A percentile compares a stretch with the other conserved stretches of the same genome.
Evolutionary conservation across 2,888 invertebrate genomes (phyloP).

Genomic region (Dynastes tityus): DNA sequence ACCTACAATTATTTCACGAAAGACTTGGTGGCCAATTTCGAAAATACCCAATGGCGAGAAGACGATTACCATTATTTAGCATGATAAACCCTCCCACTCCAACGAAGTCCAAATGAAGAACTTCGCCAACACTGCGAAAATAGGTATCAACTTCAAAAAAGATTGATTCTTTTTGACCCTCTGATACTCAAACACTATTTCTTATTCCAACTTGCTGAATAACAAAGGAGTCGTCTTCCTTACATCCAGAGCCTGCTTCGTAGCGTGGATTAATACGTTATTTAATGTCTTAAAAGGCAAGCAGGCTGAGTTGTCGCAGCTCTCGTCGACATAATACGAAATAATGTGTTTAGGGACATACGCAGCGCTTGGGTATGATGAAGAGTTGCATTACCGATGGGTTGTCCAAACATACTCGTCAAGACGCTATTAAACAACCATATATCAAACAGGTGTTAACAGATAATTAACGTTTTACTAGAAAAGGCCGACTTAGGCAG

Average conservation of each 20-base stretch:
- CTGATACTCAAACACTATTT: too few relatives aligned
- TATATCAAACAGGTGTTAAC: constrained; percentile 52
- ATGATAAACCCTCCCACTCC: too few relatives aligned
- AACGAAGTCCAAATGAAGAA: too few relatives aligned
- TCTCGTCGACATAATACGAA: constrained; percentile 4
- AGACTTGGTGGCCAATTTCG: too few relatives aligned
- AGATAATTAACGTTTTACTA: constrained; percentile 47
- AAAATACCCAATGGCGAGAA: too few relatives aligned
- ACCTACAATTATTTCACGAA: too few relatives aligned
- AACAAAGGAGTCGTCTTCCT: too few relatives aligned
- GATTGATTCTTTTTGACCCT: too few relatives aligned
- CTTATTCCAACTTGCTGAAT: too few relatives aligned
- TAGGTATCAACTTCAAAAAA: too few relatives aligned
- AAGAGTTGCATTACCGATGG: constrained; percentile 32
- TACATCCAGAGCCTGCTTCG: not conserved
- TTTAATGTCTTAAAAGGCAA: not conserved
- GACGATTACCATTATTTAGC: too few relatives aligned
- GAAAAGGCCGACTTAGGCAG: constrained; percentile 35
- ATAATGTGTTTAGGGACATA: not conserved
- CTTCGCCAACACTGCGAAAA: too few relatives aligned
- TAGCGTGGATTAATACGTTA: constrained; percentile 7
- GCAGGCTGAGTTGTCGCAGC: constrained; percentile 9
- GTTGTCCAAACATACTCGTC: constrained; percentile 53
- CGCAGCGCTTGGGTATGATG: not conserved
- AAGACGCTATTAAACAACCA: constrained; percentile 52